Conservation (phyloP, 2,888 invertebrate genomes). For the Archaeoteleia sp. region DNA sequence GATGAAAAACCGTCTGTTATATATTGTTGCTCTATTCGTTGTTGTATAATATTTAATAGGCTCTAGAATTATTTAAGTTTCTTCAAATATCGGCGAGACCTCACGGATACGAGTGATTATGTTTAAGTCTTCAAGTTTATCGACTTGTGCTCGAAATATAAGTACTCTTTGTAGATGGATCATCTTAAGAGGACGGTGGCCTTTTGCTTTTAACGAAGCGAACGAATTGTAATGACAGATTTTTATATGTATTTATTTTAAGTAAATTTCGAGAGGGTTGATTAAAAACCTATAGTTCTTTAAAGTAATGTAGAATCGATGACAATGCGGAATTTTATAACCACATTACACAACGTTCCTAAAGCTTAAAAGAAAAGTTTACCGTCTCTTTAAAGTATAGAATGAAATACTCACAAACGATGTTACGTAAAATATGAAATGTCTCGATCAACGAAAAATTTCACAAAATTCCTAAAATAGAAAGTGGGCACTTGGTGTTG, state of each 20-base stretch:
- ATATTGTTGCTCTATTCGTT: conserved; percentile 64
- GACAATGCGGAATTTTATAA: no score
- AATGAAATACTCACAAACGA: conserved; percentile 3
- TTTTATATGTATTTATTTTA: no score
- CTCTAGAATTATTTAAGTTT: conserved; percentile 35
- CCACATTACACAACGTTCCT: no score
- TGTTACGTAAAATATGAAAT: neutral
- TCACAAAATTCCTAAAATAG: neutral
- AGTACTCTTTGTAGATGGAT: conserved; percentile 26
- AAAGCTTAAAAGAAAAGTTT: no score
- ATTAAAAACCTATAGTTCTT: no score
- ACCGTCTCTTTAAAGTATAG: neutral
- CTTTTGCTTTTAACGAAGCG: neutral
- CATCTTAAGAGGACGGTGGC: neutral
- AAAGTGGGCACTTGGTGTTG: neutral
- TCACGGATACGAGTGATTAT: conserved; percentile 31
- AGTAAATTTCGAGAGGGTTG: no score
- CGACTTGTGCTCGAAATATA: conserved; percentile 13
- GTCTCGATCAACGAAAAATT: conserved; percentile 1
- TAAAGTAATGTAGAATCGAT: no score
- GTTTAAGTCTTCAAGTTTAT: conserved; percentile 29
- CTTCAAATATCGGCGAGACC: conserved; percentile 23
- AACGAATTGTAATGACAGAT: no score
- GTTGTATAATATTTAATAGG: conserved; percentile 65
- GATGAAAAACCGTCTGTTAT: conserved; percentile 57